Percentiles rank a stretch among this genome's conserved stretches.
These are phyloP conservation scores for Epizoanthus scotinus DNA, from an alignment of 92 coral and sea anemone species.

Conservation along the genomic window DNA sequence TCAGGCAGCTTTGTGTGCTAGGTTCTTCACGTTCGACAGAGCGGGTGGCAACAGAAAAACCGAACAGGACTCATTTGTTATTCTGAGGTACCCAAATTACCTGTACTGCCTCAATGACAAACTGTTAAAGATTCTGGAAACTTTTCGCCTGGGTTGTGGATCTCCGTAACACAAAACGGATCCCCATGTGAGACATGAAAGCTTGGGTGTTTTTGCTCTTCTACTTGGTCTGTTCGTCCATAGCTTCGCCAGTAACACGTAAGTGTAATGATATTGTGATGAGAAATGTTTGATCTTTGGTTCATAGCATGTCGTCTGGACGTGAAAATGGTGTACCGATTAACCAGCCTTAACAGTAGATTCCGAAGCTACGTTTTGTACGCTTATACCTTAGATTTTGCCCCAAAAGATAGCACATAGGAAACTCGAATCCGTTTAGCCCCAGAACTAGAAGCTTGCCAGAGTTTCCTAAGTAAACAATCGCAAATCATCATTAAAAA, in stretches of 20 bases:
- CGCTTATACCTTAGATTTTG: too few relatives aligned
- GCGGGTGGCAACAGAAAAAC: conserved; percentile 15
- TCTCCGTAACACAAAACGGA: conserved; percentile 31
- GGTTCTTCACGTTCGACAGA: neutral
- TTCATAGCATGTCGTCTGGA: conserved; percentile 22
- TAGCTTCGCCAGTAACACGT: conserved; percentile 86
- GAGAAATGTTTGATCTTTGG: conserved; percentile 25
- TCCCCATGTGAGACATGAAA: conserved; percentile 82
- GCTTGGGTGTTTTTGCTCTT: conserved; percentile 65
- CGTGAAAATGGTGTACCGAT: neutral
- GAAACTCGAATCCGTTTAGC: too few relatives aligned
- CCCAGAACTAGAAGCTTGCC: too few relatives aligned
- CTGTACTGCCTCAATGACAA: conserved; percentile 25
- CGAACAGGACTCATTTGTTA: conserved; percentile 14
- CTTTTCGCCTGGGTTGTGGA: conserved; percentile 1
- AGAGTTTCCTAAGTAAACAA: too few relatives aligned
- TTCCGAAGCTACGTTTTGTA: too few relatives aligned
- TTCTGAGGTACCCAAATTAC: conserved; percentile 43
- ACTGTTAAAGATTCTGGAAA: neutral
- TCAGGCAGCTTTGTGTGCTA: conserved; percentile 28
- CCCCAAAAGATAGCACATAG: too few relatives aligned
- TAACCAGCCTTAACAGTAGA: too few relatives aligned
- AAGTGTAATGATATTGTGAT: conserved; percentile 47
- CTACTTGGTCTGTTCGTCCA: conserved; percentile 77
- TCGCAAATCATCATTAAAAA: conserved; percentile 24